Evolutionary conservation across 1,140 invertebrate species (phyloP), one percentile per base, ranked within the genome.

Genomic region (Centruroides vittatus): DNA sequence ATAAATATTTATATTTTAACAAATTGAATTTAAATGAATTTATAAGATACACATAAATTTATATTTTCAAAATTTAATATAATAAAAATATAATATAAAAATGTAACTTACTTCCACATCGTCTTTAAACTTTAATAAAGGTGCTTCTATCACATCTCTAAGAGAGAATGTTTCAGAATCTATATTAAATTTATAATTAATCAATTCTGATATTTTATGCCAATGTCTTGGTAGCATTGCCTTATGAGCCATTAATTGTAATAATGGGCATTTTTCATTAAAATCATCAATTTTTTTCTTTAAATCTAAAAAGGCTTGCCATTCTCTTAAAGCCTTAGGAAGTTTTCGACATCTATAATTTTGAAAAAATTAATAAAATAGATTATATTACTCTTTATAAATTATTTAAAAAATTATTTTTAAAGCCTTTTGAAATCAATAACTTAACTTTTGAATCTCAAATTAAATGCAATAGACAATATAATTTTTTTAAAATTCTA

Each of bases 281-380:
- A 97, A 97, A 71, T 97, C 93, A 70, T 97, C 94, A 64, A 97
- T 95, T 0, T 90, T 96, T 67, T 93, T 91, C 70, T 95, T 95
- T 36, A 97, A 75, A 8, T 93, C 91, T 70, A 88, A 88, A 75
- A 95, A 98, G 3, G 93, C 93, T 13, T 89, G 90, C 93, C 93
- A 98, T 75, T 97, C 93, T 76, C 96, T 94, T 6, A 96, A 76
- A 6, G 89, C 93, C 74, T 94, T 93, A 0, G 93, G 93, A 34
- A 98, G 78, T 73, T 96, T 96, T 53, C 89, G 78, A 67, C 89
- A 94, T 66, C 90, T 83, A 47, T 23, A 23, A 23, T 53, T 23
- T 23, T 23, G 34, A 51, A 34, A 51, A 51, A 12, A 51, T 51
- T 51, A 23, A 23, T 23, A 23, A 23, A 23, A 23, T 23, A 2